Percentiles rank a stretch among this genome's conserved stretches.
Conservation (phyloP, 2,797 vertebrate genomes). For the Muraenolepis orangiensis region DNA sequence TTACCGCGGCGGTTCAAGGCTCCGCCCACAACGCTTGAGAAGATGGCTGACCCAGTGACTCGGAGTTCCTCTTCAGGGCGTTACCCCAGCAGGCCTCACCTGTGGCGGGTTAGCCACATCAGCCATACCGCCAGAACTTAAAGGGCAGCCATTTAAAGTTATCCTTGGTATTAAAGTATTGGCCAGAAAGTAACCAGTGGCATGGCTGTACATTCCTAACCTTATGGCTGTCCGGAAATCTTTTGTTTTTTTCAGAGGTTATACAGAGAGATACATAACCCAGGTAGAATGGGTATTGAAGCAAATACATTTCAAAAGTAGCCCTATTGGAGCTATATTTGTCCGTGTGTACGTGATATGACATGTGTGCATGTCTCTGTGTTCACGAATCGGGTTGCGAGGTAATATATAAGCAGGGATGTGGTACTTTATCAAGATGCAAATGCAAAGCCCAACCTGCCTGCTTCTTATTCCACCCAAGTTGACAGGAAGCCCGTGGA, state of each 20-base stretch:
- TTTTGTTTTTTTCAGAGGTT: not conserved
- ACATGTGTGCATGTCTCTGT: not conserved
- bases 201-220: not conserved
- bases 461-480: conserved; percentile 36
- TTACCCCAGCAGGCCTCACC: conserved; percentile 58
- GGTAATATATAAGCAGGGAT: not conserved
- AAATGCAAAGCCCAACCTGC: not conserved
- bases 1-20: conserved; percentile 55
- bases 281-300: not conserved
- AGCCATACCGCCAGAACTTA: not conserved
- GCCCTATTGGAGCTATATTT: not conserved
- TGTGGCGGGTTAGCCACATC: conserved; percentile 67
- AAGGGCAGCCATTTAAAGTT: not conserved
- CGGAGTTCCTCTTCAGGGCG: conserved; percentile 53
- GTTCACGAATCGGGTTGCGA: not conserved
- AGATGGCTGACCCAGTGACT: conserved; percentile 57
- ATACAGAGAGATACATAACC: not conserved
- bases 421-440: not conserved
- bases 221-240: not conserved
- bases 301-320: not conserved
- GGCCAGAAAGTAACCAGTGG: not conserved
- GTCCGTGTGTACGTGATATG: not conserved
- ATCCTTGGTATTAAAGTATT: not conserved
- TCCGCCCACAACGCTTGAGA: conserved; percentile 57
- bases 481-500: conserved; percentile 69